Base-by-base conservation (phyloP, 1,140 invertebrate species). In the Bombus fervidus region DNA sequence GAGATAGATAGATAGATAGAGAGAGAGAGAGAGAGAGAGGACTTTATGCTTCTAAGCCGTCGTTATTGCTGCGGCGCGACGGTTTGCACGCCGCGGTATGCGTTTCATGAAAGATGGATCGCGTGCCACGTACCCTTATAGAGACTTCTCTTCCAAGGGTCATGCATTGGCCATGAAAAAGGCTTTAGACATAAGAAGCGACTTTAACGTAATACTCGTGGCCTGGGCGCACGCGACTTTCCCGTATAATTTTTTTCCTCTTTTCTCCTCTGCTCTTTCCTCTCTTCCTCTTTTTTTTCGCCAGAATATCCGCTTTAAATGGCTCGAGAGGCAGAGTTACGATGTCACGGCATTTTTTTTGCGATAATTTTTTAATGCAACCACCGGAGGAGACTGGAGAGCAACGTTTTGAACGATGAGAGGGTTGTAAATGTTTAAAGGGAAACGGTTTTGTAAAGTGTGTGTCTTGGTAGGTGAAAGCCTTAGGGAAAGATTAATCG, bases 71-170 rank as follows among this genome's bases (percentile, higher is more conserved):
- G 85, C 43, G 84, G 71, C 75, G 78, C 79, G 73, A 81, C 59
- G 84, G 72, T 81, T 81, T 87, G 81, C 78, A 75, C 86, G 81
- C 86, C 83, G 75, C 72, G 83, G 89, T 91, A 89, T 90, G 90
- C 88, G 90, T 90, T 91, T 90, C 86, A 90, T 91, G 90, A 91
- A 87, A 90, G 86, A 91, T 87, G 83, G 87, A 90, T 90, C 82
- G 83, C 83, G 77, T 80, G 80, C 81, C 81, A 71, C 59, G 69
- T 47, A 69, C 73, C 87, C 64, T 89, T 85, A 87, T 89, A 80
- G 81, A 89, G 81, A 80, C 81, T 39, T 76, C 78, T 47, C 47
- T 53, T 68, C 31, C 47, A 28, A 53, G 43, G 81, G 74, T 81
- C 78, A 57, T 74, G 71, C 78, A 66, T 80, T 47, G 78, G 37